These are phyloP conservation scores for Habroteleia sp. DNA, from an alignment of 2,888 invertebrate genomes.

Conservation along the genomic window DNA sequence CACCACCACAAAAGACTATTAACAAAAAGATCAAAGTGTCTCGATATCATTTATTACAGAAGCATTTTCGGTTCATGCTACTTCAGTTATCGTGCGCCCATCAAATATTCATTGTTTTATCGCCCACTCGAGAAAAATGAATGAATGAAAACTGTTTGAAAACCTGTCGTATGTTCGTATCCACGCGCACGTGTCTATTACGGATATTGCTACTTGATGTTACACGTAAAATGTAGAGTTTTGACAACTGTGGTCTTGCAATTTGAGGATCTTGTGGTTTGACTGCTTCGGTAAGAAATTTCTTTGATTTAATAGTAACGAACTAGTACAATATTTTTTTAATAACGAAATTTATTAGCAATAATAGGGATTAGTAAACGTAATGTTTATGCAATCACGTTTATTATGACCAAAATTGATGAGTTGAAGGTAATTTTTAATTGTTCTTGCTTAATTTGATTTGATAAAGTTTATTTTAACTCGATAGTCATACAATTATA, in stretches of 20 bases:
- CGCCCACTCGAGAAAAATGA: slow-evolving; percentile 53
- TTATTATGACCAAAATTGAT: too few species aligned
- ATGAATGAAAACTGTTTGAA: slow-evolving; percentile 61
- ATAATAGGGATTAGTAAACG: too few species aligned
- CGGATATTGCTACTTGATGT: slow-evolving; percentile 74
- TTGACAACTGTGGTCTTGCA: slow-evolving; percentile 36
- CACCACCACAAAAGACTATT: slow-evolving; percentile 32
- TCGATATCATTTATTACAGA: slow-evolving; percentile 61
- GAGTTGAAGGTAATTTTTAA: too few species aligned
- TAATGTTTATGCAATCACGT: too few species aligned
- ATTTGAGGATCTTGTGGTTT: slow-evolving; percentile 22
- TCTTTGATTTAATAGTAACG: too few species aligned
- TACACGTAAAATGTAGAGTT: slow-evolving; percentile 62
- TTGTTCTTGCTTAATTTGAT: too few species aligned
- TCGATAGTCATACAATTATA: too few species aligned
- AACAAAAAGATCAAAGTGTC: slow-evolving; percentile 57
- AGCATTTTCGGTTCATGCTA: slow-evolving; percentile 53
- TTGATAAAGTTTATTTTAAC: too few species aligned
- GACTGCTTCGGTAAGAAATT: too few species aligned
- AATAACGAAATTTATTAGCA: too few species aligned
- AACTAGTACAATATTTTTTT: too few species aligned
- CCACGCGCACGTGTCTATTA: slow-evolving; percentile 70
- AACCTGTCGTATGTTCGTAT: slow-evolving; percentile 52
- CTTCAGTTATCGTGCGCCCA: slow-evolving; percentile 54
- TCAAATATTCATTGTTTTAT: slow-evolving; percentile 59